phyloP scores from a whole-genome alignment of 2,888 invertebrate species.

The Arge pagana region DNA sequence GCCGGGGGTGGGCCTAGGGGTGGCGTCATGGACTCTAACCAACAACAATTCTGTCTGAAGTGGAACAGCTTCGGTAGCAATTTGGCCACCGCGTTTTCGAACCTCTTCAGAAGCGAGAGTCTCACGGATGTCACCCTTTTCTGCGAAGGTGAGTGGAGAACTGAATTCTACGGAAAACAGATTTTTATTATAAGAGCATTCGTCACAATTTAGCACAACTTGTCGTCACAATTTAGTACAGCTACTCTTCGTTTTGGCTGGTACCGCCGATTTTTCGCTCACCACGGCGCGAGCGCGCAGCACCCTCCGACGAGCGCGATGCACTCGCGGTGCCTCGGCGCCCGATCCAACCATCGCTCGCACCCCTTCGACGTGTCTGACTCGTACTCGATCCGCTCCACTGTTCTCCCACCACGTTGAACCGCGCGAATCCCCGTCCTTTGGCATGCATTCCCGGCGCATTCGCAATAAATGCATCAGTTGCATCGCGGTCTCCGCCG shows the following conservation, averaged over 20 bases:
- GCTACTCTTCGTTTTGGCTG: no score
- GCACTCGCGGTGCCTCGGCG: no score
- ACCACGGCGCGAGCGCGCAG: no score
- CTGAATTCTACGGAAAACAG: no score
- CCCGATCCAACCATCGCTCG: neutral
- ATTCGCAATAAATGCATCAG: no score
- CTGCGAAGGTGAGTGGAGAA: slow-evolving; percentile 89
- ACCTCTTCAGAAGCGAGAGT: slow-evolving; percentile 91
- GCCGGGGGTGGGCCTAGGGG: slow-evolving; percentile 56
- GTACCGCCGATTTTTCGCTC: no score
- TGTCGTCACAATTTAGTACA: no score
- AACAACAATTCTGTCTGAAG: slow-evolving; percentile 94
- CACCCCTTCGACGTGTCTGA: slow-evolving; percentile 9
- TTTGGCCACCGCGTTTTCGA: slow-evolving; percentile 89
- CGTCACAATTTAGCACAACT: no score
- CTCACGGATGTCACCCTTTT: slow-evolving; percentile 90
- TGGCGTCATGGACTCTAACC: slow-evolving; percentile 86
- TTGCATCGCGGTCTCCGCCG: neutral
- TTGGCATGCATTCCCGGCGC: slow-evolving; percentile 27
- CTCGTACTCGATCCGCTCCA: neutral
- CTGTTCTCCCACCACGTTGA: slow-evolving; percentile 6
- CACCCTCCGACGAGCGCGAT: no score
- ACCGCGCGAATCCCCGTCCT: slow-evolving; percentile 12
- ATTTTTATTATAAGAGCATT: no score
- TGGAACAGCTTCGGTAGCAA: slow-evolving; percentile 96